Percentiles rank a stretch among this genome's conserved stretches.
Evolutionary conservation across 2,888 invertebrate species (phyloP).

Genomic region (Mylabris sibirica): DNA sequence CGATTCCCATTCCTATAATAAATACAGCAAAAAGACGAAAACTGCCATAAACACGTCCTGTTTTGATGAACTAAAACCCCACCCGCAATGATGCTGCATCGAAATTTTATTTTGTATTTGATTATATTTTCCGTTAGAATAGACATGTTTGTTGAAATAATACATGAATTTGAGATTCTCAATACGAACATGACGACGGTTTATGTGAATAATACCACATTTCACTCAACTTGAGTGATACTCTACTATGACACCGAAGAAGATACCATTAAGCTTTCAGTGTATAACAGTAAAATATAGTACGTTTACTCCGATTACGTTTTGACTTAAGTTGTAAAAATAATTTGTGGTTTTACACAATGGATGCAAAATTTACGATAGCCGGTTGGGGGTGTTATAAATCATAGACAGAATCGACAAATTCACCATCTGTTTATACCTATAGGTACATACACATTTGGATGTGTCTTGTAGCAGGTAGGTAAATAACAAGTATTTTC

Average conservation of each 20-base stretch:
- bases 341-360: too few relatives aligned
- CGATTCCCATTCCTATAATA: conserved; percentile 4
- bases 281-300: conserved; percentile 26
- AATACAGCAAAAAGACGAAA: neutral
- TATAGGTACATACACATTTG: too few relatives aligned
- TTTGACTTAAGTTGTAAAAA: too few relatives aligned
- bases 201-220: neutral
- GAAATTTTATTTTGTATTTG: neutral
- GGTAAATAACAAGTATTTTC: too few relatives aligned
- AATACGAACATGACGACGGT: neutral
- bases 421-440: too few relatives aligned
- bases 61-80: neutral
- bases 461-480: too few relatives aligned
- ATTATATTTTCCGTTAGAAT: neutral
- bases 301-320: too few relatives aligned
- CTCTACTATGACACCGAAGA: conserved; percentile 19
- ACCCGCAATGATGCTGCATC: too few relatives aligned
- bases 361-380: too few relatives aligned
- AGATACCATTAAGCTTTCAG: conserved; percentile 24
- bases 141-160: neutral
- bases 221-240: conserved; percentile 15
- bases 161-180: neutral
- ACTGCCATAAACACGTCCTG: conserved; percentile 12
- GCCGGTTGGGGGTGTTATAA: too few relatives aligned
- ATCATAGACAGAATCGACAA: too few relatives aligned